Evolutionary conservation across 2,888 invertebrate species (phyloP), one percentile per base, ranked within the genome.

Genomic region (Tachina fera): DNA sequence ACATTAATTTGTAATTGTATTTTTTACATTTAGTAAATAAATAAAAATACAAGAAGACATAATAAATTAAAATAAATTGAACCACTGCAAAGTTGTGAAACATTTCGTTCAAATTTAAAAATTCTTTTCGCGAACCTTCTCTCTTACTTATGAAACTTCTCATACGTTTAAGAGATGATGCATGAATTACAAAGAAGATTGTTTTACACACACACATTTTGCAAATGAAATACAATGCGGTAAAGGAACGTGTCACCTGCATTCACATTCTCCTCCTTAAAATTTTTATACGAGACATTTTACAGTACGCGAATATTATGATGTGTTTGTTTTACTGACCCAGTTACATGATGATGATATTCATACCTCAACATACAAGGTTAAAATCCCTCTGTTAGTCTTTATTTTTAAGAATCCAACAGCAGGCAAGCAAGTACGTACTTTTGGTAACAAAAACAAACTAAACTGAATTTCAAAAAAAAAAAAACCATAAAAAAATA

Each of bases 331-430:
- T 76, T 80, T 53, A 80, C 80, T 86, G 86, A 86, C 86, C 86
- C 79, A 86, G 86, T 79, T 86, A 71, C 83, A 83, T 86, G 86
- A 83, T 72, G 65, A 53, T 72, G 65, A 53, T 78, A 77, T 83
- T 74, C 67, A 78, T 74, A 83, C 53, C 77, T 68, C 77, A 78
- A 77, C 67, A 61, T 53, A 68, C 86, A 86, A 86, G 86, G 86
- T 80, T 79, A 79, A 83, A 79, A 71, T 72, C 60, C 22, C 60
- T 72, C 45, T 16, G 31, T 31, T 31, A 31, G 51, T 19, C 14
- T 72, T 45, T 49, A 53, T 47, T 39, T 47, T 61, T 51, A 77
- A 74, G 49, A 6, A 53, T 11, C n/a, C 61, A 65, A 79, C 74
- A 75, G 60, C 49, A 68, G 1, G 31, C 76, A 63, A 83, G 79